phyloP scores from a whole-genome alignment of 2,113 vertebrate genomes.

The Capreolus pygargus region DNA sequence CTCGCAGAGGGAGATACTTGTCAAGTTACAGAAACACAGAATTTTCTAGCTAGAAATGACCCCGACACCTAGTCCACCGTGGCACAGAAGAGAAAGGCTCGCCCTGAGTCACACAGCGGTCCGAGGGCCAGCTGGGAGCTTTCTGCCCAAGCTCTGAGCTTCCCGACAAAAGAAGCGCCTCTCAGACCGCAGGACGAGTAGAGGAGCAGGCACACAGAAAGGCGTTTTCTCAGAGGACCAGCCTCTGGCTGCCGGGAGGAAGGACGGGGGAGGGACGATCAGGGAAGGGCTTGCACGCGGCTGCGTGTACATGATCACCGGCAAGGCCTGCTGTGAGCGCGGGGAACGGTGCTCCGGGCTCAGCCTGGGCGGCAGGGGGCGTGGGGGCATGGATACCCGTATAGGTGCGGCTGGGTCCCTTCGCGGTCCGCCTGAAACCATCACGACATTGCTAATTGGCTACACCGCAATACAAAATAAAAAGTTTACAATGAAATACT shows the following conservation, averaged over 20 bases:
- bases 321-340: accelerated
- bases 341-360: background rate
- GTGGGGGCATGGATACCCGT: accelerated
- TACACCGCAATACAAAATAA: background rate
- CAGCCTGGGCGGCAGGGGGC: background rate
- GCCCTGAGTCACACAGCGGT: background rate
- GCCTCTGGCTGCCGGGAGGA: too few relatives aligned
- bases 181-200: background rate
- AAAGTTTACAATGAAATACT: background rate
- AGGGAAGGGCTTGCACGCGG: accelerated
- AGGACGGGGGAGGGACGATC: accelerated
- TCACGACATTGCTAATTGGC: accelerated
- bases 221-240: background rate
- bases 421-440: background rate
- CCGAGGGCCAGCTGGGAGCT: background rate
- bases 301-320: accelerated
- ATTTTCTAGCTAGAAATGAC: background rate
- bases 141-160: background rate
- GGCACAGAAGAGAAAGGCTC: background rate
- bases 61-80: too few relatives aligned
- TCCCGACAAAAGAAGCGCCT: background rate
- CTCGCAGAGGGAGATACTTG: background rate
- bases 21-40: background rate
- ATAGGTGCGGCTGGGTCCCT: accelerated
- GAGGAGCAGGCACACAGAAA: background rate